phyloP scores from a whole-genome alignment of 2,888 invertebrate species.

The Strigamia maritima region DNA sequence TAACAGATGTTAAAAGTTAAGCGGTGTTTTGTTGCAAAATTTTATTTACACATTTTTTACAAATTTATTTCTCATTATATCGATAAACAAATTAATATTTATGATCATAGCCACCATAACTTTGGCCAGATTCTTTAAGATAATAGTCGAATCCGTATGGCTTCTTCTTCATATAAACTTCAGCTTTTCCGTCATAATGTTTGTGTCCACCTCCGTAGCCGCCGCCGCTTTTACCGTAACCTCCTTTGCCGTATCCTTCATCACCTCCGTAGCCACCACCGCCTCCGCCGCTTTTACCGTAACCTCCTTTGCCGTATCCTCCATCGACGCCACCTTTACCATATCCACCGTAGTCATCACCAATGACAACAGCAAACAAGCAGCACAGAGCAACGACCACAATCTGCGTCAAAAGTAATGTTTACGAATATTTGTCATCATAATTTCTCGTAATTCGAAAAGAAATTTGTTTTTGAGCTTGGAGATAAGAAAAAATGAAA shows the following conservation, averaged over 20 bases:
- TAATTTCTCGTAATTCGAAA: too few species aligned
- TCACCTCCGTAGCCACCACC: background rate
- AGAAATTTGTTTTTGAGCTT: background rate
- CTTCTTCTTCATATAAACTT: background rate
- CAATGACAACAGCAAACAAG: background rate
- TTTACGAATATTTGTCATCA: too few species aligned
- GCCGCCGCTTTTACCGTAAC: background rate
- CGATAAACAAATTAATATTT: background rate
- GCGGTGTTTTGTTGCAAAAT: too few species aligned
- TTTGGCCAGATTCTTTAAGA: background rate
- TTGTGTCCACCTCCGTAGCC: background rate
- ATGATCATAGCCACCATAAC: background rate
- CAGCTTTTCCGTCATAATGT: background rate
- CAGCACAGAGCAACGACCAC: background rate
- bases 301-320: background rate
- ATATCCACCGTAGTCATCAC: background rate
- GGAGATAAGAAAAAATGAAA: background rate
- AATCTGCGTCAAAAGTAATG: background rate
- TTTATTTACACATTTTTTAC: too few species aligned
- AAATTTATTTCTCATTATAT: too few species aligned
- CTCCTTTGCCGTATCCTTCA: background rate
- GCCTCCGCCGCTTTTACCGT: too few species aligned
- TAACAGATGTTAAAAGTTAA: too few species aligned
- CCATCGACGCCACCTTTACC: background rate
- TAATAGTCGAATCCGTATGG: background rate